Percentiles rank a stretch among this genome's conserved stretches.
Conservation (phyloP, 2,113 vertebrate genomes). For the Clarias macrocephalus region DNA sequence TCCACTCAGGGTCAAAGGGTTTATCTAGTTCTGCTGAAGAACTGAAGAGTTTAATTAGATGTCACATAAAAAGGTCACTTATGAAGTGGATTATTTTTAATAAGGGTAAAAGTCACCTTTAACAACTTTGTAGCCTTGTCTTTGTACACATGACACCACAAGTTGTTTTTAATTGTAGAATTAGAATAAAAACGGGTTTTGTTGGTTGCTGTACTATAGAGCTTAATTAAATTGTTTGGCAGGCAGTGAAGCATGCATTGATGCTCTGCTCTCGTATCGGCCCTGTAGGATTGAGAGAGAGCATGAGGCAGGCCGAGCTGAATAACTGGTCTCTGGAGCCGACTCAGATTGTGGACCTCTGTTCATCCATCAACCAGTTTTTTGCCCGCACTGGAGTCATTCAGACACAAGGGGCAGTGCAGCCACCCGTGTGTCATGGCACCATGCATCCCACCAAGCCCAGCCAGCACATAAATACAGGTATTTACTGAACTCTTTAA, state of each 20-base stretch:
- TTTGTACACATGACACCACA: background rate
- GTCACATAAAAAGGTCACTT: conserved; percentile 59
- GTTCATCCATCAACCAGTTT: conserved; percentile 91
- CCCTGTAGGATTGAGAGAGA: conserved; percentile 83
- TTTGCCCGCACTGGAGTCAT: conserved; percentile 90
- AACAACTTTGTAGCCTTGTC: background rate
- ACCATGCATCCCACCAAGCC: conserved; percentile 85
- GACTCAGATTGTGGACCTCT: conserved; percentile 89
- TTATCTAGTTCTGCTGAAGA: conserved; percentile 60
- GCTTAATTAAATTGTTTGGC: background rate
- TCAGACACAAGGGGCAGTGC: conserved; percentile 84
- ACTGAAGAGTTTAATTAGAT: conserved; percentile 63
- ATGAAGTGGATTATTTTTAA: conserved; percentile 49
- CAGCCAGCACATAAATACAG: conserved; percentile 86
- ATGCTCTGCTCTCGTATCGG: background rate
- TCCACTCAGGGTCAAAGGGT: conserved; percentile 57
- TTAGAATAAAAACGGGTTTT: background rate
- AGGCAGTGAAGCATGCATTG: background rate
- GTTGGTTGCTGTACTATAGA: background rate
- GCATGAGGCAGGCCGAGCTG: conserved; percentile 90
- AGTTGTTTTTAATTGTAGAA: background rate
- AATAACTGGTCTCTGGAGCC: conserved; percentile 93
- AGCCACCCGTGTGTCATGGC: conserved; percentile 81
- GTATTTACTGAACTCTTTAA: conserved; percentile 56
- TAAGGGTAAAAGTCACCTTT: background rate